Conservation (phyloP, 2,888 invertebrate genomes). For the Hydraecia micacea region DNA sequence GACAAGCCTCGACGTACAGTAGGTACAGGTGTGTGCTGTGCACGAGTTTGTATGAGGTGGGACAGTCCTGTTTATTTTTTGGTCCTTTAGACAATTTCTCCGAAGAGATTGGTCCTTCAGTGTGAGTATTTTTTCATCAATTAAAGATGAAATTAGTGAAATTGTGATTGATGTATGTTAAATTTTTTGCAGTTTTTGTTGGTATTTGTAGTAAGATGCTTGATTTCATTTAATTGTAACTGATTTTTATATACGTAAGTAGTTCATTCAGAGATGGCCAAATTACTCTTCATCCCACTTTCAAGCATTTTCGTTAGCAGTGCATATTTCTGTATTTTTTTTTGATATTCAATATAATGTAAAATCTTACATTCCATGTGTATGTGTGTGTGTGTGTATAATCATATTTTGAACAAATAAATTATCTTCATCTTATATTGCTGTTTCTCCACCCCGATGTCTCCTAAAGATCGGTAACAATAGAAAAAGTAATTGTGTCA, state of each 20-base stretch:
- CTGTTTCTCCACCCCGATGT: no score
- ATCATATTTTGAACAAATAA: not conserved
- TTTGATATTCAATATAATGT: not conserved
- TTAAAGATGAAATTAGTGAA: not conserved
- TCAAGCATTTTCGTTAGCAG: not conserved
- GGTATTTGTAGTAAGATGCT: not conserved
- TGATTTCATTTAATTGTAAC: not conserved
- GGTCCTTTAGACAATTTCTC: not conserved
- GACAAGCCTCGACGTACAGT: slow-evolving; percentile 63
- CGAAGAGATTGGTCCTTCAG: not conserved
- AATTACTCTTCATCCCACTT: not conserved
- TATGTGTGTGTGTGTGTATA: no score
- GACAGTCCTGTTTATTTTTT: slow-evolving; percentile 25
- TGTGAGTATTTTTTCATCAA: not conserved
- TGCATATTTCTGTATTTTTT: not conserved
- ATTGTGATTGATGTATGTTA: not conserved
- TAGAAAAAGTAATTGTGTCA: no score
- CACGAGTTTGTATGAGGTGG: not conserved
- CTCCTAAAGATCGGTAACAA: no score
- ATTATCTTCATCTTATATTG: not conserved
- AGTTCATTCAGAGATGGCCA: not conserved
- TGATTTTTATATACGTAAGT: no score
- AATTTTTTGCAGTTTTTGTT: not conserved
- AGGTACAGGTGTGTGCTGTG: slow-evolving; percentile 50
- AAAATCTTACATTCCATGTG: not conserved